Evolutionary conservation across 2,113 vertebrate genomes (phyloP), one percentile per base, ranked within the genome.

Genomic region (Sisor rabdophorus): DNA sequence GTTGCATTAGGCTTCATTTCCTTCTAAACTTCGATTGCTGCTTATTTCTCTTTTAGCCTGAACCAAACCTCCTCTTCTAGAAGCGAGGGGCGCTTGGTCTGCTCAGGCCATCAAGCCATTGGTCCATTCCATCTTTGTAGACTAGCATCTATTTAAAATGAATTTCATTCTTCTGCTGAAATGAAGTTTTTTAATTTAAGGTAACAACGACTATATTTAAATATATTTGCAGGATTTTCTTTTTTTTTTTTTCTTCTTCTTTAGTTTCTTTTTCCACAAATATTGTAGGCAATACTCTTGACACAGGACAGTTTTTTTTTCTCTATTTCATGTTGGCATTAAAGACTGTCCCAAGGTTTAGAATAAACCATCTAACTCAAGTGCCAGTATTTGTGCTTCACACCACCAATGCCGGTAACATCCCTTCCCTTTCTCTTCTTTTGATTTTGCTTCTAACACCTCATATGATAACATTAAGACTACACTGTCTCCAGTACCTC

Each of bases 401-500:
- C 24, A 16, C 79, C 78, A 72, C 84, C 85, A 83, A 78, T 72
- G 80, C 81, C 80, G 79, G 84, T 82, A 13, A 36, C 47, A 70
- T 82, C 80, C 26, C 79, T 73, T 79, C 53, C 73, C 60, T 73
- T 69, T 9, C 48, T 71, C 32, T 4, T 7, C 17, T 40, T n/a
- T 56, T 80, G 84, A 65, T 87, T 89, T 87, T 80, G 87, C 85
- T 87, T 90, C 88, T 88, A 89, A 85, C 91, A 92, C 88, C 92
- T 92, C 90, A 81, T 71, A 88, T 91, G 91, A 93, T 84, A 87
- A 92, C 92, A 91, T 92, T 93, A 93, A 80, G 85, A 92, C 92
- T 94, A 93, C 85, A 80, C 92, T 93, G 92, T 95, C 93, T 92
- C 92, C 92, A 93, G 94, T 95, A 95, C 94, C 94, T 95, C 93